Percentiles rank a stretch among this genome's conserved stretches.
phyloP scores from a whole-genome alignment of 2,113 vertebrate species.

The Galbula dea region DNA sequence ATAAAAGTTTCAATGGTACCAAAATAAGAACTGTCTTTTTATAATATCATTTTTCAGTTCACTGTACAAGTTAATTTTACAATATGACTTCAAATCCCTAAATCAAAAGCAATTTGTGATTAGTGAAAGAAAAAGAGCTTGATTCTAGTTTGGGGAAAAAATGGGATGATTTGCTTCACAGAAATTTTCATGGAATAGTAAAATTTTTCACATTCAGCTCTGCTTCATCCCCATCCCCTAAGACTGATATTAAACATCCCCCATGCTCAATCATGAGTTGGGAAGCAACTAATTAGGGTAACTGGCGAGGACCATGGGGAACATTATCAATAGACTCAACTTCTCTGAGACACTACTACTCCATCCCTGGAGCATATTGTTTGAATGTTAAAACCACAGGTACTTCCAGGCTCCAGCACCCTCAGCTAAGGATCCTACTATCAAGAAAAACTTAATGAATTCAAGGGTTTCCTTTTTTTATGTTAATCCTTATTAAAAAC shows the following conservation, averaged over 20 bases:
- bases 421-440: neutral
- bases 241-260: neutral
- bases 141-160: neutral
- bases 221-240: neutral
- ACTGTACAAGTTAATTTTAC: neutral
- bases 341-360: neutral
- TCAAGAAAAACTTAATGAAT: neutral
- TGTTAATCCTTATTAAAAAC: neutral
- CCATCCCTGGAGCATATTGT: neutral
- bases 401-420: neutral
- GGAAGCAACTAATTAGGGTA: neutral
- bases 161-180: neutral
- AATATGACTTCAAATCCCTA: neutral
- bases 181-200: neutral
- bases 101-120: neutral
- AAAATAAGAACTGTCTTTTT: neutral
- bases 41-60: neutral
- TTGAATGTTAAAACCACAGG: neutral
- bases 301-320: neutral
- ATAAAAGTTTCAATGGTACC: neutral
- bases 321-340: neutral
- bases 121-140: neutral
- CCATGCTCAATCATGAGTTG: neutral
- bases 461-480: neutral
- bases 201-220: neutral